These are phyloP conservation scores for Hippasteria phrygiana DNA, from an alignment of 53 echinoderm and acorn worm genomes.

Conservation along the genomic window DNA sequence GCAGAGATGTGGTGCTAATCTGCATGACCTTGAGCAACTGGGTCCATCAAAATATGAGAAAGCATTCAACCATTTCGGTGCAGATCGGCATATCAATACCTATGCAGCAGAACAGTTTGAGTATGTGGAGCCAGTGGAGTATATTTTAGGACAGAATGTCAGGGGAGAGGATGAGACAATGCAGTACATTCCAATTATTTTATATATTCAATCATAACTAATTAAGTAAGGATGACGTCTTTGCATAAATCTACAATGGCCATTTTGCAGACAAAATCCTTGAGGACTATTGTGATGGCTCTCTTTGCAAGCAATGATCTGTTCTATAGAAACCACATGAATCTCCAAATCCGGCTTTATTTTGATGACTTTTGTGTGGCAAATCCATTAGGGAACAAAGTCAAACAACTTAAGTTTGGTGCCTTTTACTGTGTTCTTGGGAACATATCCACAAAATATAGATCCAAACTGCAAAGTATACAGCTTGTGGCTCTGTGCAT, in stretches of 20 bases:
- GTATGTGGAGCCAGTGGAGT: conserved; percentile 55
- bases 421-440: conserved; percentile 68
- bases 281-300: conserved; percentile 62
- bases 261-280: conserved; percentile 13
- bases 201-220: conserved; percentile 29
- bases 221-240: conserved; percentile 54
- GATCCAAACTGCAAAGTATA: conserved; percentile 66
- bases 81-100: conserved; percentile 48
- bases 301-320: conserved; percentile 33
- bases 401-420: conserved; percentile 51
- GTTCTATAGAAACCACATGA: conserved; percentile 37
- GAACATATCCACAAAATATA: conserved; percentile 61
- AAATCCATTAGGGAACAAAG: conserved; percentile 69
- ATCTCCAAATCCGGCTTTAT: conserved; percentile 62
- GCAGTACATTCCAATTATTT: conserved; percentile 60
- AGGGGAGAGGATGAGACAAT: no score
- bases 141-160: conserved; percentile 55
- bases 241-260: conserved; percentile 65
- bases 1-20: conserved; percentile 53
- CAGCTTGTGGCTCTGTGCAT: conserved; percentile 62
- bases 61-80: conserved; percentile 55
- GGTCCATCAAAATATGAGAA: conserved; percentile 53
- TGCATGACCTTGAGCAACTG: conserved; percentile 37
- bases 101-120: conserved; percentile 60
- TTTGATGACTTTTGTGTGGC: conserved; percentile 61